Evolutionary conservation across 2,888 invertebrate species (phyloP), one percentile per base, ranked within the genome.

Genomic region (Morpho helenor): DNA sequence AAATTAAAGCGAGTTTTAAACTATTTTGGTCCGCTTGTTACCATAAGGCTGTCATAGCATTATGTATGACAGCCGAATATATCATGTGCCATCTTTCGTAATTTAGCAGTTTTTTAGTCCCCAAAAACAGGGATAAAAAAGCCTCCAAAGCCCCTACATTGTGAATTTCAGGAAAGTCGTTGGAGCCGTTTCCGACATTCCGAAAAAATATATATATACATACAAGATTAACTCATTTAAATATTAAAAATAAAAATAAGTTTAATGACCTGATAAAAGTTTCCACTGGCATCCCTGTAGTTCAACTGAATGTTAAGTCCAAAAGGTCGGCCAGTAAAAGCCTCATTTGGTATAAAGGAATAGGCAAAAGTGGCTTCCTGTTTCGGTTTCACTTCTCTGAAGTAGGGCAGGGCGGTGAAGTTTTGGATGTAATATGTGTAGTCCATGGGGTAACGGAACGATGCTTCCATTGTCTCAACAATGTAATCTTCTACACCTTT

Each of bases 361-460:
- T 99, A 99, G 39, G 96, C 95, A 58, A 99, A 94, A 0, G 99
- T 98, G 2, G 98, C 98, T 86, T 99, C 98, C 68, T 97, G 95
- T 56, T 94, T 94, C 0, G 99, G 96, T 71, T 96, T 95, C 0
- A 99, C 97, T 69, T 96, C 93, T 69, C 95, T 94, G 77, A 97
- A 96, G 87, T 96, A 98, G 1, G 94, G 93, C 72, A 97, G 92
- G 0, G 97, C 95, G 0, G 99, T 97, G 91, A 99, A 99, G 90
- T 99, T 99, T 88, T 99, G 99, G 68, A 99, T 98, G 89, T 96
- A 97, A 88, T 97, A 99, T 69, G 95, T 97, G 90, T 97, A 99
- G 87, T 99, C 99, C 96, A 98, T 97, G 7, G 99, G 99, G 80
- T 99, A 99, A 70, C 99, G 95, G 94, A 99, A 99, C 0, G 99